Base-by-base conservation (phyloP, 2,797 vertebrate species). In the Manis pentadactyla region DNA sequence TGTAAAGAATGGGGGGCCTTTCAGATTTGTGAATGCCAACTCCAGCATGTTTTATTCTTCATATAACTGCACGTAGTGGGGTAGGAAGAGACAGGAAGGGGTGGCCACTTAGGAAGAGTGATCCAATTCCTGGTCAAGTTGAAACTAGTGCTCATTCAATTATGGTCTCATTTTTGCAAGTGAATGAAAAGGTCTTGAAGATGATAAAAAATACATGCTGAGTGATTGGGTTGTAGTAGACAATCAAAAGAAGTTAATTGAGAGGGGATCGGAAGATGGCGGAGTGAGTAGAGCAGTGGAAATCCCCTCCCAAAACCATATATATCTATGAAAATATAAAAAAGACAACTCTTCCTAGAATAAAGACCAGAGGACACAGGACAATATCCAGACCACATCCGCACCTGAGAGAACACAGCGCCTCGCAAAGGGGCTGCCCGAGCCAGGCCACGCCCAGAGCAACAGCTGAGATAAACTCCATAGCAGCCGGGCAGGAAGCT, bases 181-280 rank as follows among this genome's bases (percentile, higher is more conserved):
- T n/a, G n/a, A 90, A 94, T 27, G 51, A 87, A 57, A 42, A 31
- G 1, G 51, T 71, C 77, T 51, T 92, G 46, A 59, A 71, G 68
- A 61, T 51, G 39, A 89, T 17, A 31, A 61, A 55, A 85, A 92
- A 29, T 23, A 39, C 39, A 34, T 31, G 14, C 69, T 57, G 39
- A 7, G 64, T 4, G 13, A 86, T 31, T 89, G 39, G 37, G 49
- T 31, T 84, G 66, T 73, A 63, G 53, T 64, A 64, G 77, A 94
- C 79, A 73, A 49, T 49, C 89, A 31, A 46, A 68, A 91, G 37
- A 46, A 95, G 77, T 29, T 95, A 93, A 96, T 97, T 87, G n/a
- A n/a, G n/a, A n/a, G n/a, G n/a, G n/a, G n/a, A n/a, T n/a, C n/a
- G n/a, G n/a, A n/a, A n/a, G n/a, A n/a, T n/a, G n/a, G n/a, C n/a